Percentiles rank a stretch among this genome's conserved stretches.
Evolutionary conservation across 2,888 invertebrate genomes (phyloP).

Genomic region (Atrina japonica): DNA sequence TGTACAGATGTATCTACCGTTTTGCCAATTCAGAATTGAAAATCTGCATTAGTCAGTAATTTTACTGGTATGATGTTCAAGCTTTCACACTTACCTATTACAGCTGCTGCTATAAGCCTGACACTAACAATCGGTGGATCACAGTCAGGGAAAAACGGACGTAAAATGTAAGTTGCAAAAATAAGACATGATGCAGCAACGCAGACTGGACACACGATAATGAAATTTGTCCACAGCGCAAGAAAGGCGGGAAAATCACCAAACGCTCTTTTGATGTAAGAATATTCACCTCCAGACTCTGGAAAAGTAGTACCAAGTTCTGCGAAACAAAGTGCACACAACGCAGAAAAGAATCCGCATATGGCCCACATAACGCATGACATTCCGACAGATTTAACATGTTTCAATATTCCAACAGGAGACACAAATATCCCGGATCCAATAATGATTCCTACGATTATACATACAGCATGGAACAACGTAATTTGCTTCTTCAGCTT

Average conservation of each 20-base stretch:
- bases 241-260: constrained; percentile 78
- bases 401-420: constrained; percentile 92
- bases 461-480: constrained; percentile 70
- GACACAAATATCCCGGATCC: constrained; percentile 98
- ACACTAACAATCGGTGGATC: constrained; percentile 68
- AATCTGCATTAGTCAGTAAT: too few relatives aligned
- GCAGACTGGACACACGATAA: constrained; percentile 76
- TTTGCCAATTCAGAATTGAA: too few relatives aligned
- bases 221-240: constrained; percentile 77
- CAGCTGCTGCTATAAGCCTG: constrained; percentile 69
- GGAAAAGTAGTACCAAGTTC: constrained; percentile 94
- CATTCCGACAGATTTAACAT: constrained; percentile 87
- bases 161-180: constrained; percentile 76
- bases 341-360: constrained; percentile 88
- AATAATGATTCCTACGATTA: constrained; percentile 89
- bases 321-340: constrained; percentile 94
- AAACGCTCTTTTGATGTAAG: constrained; percentile 82
- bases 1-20: too few relatives aligned
- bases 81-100: constrained; percentile 74
- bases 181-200: constrained; percentile 78
- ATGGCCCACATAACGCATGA: constrained; percentile 94
- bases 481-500: constrained; percentile 69
- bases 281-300: constrained; percentile 81
- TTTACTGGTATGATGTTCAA: too few relatives aligned
- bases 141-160: constrained; percentile 75